Evolutionary conservation across 1,140 invertebrate species (phyloP).

Genomic region (Aphelinus atriplicis): DNA sequence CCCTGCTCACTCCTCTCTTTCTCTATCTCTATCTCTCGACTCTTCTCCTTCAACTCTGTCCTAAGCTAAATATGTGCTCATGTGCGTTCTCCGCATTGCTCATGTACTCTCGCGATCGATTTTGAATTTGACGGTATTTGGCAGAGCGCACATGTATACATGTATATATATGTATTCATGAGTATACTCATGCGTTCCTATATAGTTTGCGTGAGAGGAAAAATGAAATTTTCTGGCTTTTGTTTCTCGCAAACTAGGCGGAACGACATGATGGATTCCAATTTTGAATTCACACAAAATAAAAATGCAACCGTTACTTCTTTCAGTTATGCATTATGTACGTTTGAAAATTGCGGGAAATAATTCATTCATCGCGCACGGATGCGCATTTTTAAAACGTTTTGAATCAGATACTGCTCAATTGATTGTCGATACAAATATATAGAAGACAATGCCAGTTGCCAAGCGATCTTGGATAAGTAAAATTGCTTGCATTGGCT

Average conservation of each 20-base stretch:
- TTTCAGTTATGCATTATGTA: too few relatives aligned
- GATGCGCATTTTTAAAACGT: constrained; percentile 6
- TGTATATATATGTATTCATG: too few relatives aligned
- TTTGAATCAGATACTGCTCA: constrained; percentile 15
- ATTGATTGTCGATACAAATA: constrained; percentile 12
- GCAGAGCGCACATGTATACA: too few relatives aligned
- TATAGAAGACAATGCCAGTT: not conserved
- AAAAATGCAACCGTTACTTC: not conserved
- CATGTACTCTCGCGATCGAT: too few relatives aligned
- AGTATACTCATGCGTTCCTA: constrained; percentile 30
- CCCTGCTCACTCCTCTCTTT: constrained; percentile 26
- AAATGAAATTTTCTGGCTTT: not conserved
- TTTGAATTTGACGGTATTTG: too few relatives aligned
- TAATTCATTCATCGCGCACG: constrained; percentile 10
- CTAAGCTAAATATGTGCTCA: constrained; percentile 7
- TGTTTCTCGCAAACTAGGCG: constrained; percentile 25
- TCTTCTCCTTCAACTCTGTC: constrained; percentile 9
- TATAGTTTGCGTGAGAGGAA: constrained; percentile 16
- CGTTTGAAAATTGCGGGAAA: not conserved
- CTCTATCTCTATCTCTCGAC: constrained; percentile 30
- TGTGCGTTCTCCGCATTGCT: too few relatives aligned
- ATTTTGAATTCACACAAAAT: constrained; percentile 14
- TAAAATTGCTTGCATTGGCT: constrained; percentile 17
- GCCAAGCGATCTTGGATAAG: not conserved
- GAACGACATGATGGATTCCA: constrained; percentile 15